Base-by-base conservation (phyloP, 2,888 invertebrate genomes). In the Leptothorax acervorum region DNA sequence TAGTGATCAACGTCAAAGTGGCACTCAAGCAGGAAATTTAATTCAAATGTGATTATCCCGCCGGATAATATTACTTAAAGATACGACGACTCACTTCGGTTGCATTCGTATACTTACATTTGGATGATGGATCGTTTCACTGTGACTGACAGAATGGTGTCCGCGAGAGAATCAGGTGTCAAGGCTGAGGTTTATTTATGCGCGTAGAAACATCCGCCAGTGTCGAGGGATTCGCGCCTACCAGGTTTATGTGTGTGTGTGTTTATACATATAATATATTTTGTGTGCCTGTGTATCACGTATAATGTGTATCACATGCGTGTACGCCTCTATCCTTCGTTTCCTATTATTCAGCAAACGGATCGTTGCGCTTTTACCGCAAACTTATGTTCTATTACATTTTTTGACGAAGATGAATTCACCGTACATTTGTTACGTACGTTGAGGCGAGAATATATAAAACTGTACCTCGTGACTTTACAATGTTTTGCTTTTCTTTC, bases 161-260 rank as follows among this genome's bases (percentile, higher is more conserved):
- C 83, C 84, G 71, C 66, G 70, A 70, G 83, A 68, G 90, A 86
- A 88, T 89, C 90, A 82, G 82, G 88, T 88, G 92, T 90, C 91
- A 89, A 90, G 92, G 87, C 87, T 89, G 87, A 85, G 90, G 89
- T 91, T 90, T 90, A 89, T 90, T 90, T 87, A 85, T 85, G 82
- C 45, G 35, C 78, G 60, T 42, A 65, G 48, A 71, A 71, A 35
- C 35, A 9, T 55, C 18, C 57, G 12, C 23, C 53, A 4, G 28
- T 39, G 66, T 55, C 42, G 57, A 60, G 48, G 23, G 39, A 71
- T 60, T 81, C 39, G 79, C 39, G 73, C 60, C 45, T 57, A 66
- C 31, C 28, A 53, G 23, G 39, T 28, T 39, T 28, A 11, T 23
- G 28, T 39, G n/a, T 18, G 15, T 35, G 35, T 35, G 35, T 35